Percentiles rank a stretch among this genome's conserved stretches.
Evolutionary conservation across 2,113 vertebrate genomes (phyloP).

Genomic region (Lasiurus borealis): DNA sequence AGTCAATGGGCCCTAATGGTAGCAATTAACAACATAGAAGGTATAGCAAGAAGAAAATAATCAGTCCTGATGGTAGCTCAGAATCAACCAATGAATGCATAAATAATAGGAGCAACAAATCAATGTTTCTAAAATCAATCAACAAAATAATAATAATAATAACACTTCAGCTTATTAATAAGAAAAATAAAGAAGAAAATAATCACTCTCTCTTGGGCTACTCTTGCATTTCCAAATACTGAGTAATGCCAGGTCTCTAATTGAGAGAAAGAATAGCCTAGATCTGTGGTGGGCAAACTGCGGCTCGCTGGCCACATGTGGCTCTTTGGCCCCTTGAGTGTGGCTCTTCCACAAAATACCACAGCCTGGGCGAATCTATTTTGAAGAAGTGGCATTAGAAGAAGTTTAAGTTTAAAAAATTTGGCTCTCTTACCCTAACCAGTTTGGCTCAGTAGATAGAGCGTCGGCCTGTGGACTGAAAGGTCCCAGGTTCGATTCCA

Average conservation of each 20-base stretch:
- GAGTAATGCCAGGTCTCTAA: background rate
- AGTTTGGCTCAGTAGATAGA: no score
- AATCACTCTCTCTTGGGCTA: background rate
- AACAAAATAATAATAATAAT: background rate
- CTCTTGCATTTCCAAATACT: conserved; percentile 20
- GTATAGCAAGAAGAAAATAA: background rate
- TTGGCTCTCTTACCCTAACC: no score
- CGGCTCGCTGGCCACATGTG: no score
- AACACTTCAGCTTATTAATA: background rate
- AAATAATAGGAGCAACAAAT: background rate
- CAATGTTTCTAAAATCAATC: background rate
- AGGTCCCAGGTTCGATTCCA: no score
- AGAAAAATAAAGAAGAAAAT: background rate
- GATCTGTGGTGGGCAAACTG: background rate
- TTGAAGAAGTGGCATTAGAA: no score
- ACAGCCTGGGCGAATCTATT: no score
- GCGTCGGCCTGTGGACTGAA: no score
- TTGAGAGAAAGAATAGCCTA: background rate
- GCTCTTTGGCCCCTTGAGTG: no score
- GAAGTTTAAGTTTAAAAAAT: no score
- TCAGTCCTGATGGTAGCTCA: background rate
- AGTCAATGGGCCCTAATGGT: background rate
- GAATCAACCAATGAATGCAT: background rate
- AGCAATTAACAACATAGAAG: background rate
- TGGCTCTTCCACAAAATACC: no score